Base-by-base conservation (phyloP, 2,888 invertebrate species). In the Eilema caniola region DNA sequence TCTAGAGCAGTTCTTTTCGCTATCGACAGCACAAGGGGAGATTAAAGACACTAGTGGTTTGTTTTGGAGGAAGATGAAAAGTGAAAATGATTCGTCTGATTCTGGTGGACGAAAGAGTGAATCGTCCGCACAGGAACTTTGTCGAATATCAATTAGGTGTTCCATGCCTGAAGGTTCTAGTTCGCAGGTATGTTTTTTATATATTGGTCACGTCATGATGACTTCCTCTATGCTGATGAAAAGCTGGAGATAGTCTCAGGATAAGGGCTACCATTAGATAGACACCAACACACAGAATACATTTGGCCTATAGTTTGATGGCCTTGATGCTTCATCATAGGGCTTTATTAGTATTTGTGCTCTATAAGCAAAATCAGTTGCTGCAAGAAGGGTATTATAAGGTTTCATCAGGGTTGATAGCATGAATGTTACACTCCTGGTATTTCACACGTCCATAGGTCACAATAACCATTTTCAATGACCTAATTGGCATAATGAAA, bases 1-100 rank as follows among this genome's bases (percentile, higher is more conserved):
- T 86, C 93, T 97, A 79, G 96, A 97, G 71, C 97, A 97, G 82
- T 97, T 96, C 87, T 96, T 97, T 89, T 96, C 95, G 60, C 80
- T 95, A 78, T 92, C 94, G 14, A 93, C 95, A 57, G 95, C 93
- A 57, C 91, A 94, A 71, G 89, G 87, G 86, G 94, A 95, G 73
- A 86, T 93, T 61, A 89, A 87, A 76, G 95, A 95, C 77, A 91
- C 93, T 0, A 82, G 89, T 23, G 91, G 95, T 74, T 78, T 86
- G 56, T 95, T 94, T 88, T 95, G 95, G 95, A 89, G 89, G 64
- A 94, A 86, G 78, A 95, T 95, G 92, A 95, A 95, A 80, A 86
- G 87, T 41, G 92, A 91, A 67, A 89, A 86, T 62, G 94, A 94
- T 75, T 93, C 93, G 1, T 92, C 94, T 0, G 95, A 94, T 74